These are phyloP conservation scores for Cantharis nigra DNA, from an alignment of 2,888 invertebrate species.

Conservation along the genomic window DNA sequence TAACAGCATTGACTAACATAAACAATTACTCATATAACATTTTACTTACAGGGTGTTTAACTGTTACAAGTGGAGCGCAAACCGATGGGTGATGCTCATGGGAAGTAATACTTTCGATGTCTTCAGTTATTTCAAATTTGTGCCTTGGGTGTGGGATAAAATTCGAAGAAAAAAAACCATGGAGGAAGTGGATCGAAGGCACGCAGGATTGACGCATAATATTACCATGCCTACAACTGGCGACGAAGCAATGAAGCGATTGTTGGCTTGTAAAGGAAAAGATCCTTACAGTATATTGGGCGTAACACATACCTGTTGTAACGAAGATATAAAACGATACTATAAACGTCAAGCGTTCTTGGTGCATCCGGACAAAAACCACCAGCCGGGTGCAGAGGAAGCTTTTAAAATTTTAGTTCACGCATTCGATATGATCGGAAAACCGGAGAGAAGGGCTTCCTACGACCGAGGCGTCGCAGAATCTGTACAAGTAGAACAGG, in stretches of 20 bases:
- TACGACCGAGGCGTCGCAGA: constrained; percentile 63
- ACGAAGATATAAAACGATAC: constrained; percentile 93
- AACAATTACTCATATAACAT: too few relatives aligned
- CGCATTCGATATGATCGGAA: constrained; percentile 93
- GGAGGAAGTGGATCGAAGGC: constrained; percentile 55
- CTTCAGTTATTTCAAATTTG: constrained; percentile 44
- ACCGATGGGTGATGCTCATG: constrained; percentile 45
- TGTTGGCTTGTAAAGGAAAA: constrained; percentile 91
- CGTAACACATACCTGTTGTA: constrained; percentile 83
- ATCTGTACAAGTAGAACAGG: constrained; percentile 81
- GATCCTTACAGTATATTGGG: constrained; percentile 84
- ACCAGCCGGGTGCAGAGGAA: constrained; percentile 93
- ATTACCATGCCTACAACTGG: constrained; percentile 86
- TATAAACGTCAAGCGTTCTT: constrained; percentile 92
- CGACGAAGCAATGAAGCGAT: constrained; percentile 92
- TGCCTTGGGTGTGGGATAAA: constrained; percentile 52
- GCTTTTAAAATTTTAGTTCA: constrained; percentile 95
- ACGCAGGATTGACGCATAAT: constrained; percentile 67
- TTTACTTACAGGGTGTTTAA: constrained; percentile 42
- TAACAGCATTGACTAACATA: too few relatives aligned
- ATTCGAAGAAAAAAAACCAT: constrained; percentile 51
- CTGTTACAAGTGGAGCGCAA: constrained; percentile 46
- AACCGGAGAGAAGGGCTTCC: constrained; percentile 67
- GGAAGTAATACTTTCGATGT: constrained; percentile 43
- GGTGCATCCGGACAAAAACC: constrained; percentile 96